Evolutionary conservation across 2,888 invertebrate genomes (phyloP).

Genomic region (Sialis fuliginosa): DNA sequence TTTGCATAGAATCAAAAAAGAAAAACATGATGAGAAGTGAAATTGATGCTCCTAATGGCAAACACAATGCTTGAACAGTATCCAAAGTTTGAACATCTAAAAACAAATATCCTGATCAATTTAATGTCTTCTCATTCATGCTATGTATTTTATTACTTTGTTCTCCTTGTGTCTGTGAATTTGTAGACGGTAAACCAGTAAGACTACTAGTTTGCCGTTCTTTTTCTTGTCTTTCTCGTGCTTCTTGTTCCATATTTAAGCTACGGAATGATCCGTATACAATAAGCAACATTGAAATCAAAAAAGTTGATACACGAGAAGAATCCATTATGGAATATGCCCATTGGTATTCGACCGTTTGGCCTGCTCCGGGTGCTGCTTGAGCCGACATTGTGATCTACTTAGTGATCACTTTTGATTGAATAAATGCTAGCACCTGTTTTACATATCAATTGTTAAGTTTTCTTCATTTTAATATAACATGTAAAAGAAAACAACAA

Average conservation of each 20-base stretch:
- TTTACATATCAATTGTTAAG: too few relatives aligned
- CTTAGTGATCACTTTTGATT: background rate
- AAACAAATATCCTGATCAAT: slow-evolving; percentile 9
- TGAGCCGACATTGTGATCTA: slow-evolving; percentile 3
- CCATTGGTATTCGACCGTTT: slow-evolving; percentile 48
- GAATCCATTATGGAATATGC: slow-evolving; percentile 96
- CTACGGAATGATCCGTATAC: slow-evolving; percentile 96
- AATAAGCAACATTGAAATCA: slow-evolving; percentile 92
- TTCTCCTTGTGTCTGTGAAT: slow-evolving; percentile 16
- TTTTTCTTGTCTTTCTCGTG: slow-evolving; percentile 64
- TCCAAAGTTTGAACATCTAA: slow-evolving; percentile 71
- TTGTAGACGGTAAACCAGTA: slow-evolving; percentile 25
- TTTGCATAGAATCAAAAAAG: slow-evolving; percentile 98
- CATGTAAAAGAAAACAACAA: too few relatives aligned
- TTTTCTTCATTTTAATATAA: too few relatives aligned
- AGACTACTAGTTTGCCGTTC: slow-evolving; percentile 47
- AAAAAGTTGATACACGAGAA: slow-evolving; percentile 88
- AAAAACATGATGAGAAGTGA: slow-evolving; percentile 96
- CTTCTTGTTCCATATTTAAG: slow-evolving; percentile 90
- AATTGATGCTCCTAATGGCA: slow-evolving; percentile 89
- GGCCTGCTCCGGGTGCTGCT: slow-evolving; percentile 1
- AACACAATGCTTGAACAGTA: slow-evolving; percentile 91
- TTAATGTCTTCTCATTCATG: background rate
- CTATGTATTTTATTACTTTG: slow-evolving; percentile 21
- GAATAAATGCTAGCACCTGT: slow-evolving; percentile 2